phyloP scores from a whole-genome alignment of 2,888 invertebrate species.

The Herminia tarsipennalis region DNA sequence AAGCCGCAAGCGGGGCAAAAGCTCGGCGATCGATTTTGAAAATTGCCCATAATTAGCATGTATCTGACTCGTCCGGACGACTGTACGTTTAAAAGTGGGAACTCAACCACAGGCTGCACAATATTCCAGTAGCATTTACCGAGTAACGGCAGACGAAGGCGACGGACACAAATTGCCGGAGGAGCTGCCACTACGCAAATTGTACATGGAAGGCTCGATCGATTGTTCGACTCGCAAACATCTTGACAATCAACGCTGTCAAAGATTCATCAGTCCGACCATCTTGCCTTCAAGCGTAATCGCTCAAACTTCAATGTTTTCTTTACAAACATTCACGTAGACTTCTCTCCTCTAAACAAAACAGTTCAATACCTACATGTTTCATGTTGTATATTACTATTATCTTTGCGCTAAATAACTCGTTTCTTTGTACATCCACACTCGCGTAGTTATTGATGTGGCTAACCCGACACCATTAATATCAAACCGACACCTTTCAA shows the following conservation, averaged over 20 bases:
- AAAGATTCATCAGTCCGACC: constrained; percentile 13
- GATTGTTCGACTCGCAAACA: constrained; percentile 65
- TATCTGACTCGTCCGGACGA: constrained; percentile 78
- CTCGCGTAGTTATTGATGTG: constrained; percentile 48
- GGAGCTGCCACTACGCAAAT: constrained; percentile 81
- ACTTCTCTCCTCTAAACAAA: constrained; percentile 27
- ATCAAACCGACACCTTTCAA: constrained; percentile 47
- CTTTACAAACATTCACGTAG: constrained; percentile 7
- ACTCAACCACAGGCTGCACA: constrained; percentile 76
- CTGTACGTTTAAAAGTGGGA: constrained; percentile 78
- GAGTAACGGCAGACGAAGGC: constrained; percentile 79
- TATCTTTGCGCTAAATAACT: constrained; percentile 42
- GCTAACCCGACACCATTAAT: constrained; percentile 47
- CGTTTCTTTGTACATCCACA: constrained; percentile 42
- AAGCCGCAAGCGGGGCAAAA: constrained; percentile 77
- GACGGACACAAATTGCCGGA: constrained; percentile 82
- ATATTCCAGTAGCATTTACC: constrained; percentile 84
- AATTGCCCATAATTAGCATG: constrained; percentile 84
- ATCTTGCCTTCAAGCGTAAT: constrained; percentile 16
- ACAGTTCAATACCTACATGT: constrained; percentile 25
- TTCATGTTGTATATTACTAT: constrained; percentile 27
- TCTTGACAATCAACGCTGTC: constrained; percentile 37
- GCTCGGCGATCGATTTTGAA: constrained; percentile 84
- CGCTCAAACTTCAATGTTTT: constrained; percentile 17
- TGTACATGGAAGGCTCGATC: constrained; percentile 64